A percentile compares a stretch with the other conserved stretches of the same genome.
phyloP scores from a whole-genome alignment of 2,888 invertebrate species.

The Machimus atricapillus region DNA sequence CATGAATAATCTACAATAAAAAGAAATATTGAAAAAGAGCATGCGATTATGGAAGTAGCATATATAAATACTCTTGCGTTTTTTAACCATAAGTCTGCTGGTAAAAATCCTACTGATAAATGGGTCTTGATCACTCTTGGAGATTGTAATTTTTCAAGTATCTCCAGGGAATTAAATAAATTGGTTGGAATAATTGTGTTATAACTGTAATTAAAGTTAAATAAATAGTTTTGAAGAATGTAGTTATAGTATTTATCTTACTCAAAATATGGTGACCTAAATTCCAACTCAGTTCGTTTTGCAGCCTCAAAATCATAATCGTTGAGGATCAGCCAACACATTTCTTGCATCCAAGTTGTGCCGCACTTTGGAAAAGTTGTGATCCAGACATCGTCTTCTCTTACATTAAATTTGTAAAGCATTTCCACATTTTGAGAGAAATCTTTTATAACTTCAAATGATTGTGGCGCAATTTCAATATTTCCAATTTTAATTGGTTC shows the following conservation, averaged over 20 bases:
- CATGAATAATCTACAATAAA: conserved; percentile 72
- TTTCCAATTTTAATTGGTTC: background rate
- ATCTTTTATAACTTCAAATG: background rate
- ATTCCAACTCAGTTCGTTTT: conserved; percentile 54
- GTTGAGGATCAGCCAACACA: conserved; percentile 58
- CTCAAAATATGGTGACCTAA: conserved; percentile 57
- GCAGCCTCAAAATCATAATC: conserved; percentile 56
- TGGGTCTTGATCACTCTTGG: conserved; percentile 59
- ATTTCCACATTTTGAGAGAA: conserved; percentile 44
- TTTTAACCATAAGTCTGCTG: conserved; percentile 57
- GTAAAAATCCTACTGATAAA: conserved; percentile 56
- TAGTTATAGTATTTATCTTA: background rate
- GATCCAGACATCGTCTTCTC: conserved; percentile 59
- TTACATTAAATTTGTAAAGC: conserved; percentile 56
- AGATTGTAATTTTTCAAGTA: conserved; percentile 50
- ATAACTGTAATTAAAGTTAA: background rate
- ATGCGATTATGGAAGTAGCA: background rate
- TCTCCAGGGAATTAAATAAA: background rate
- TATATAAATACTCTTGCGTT: conserved; percentile 15
- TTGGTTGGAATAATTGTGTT: background rate
- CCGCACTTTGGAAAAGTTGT: conserved; percentile 59
- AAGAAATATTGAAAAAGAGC: background rate
- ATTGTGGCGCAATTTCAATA: background rate
- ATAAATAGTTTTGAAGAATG: background rate
- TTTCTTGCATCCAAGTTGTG: conserved; percentile 60